Base-by-base conservation (phyloP, 1,140 invertebrate species). In the Belonocnema kinseyi region DNA sequence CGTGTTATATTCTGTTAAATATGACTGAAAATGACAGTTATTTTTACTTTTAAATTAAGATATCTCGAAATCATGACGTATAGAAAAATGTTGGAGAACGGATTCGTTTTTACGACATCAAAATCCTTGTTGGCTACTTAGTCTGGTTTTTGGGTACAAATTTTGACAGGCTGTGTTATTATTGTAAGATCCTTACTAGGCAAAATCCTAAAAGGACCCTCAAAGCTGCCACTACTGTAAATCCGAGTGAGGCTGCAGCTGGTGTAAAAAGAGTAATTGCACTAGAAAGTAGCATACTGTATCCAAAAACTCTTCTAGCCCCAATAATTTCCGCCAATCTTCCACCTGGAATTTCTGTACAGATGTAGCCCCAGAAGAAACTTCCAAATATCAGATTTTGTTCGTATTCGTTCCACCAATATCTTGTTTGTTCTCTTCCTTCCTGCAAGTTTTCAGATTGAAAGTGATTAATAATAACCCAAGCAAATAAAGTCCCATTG, bases 281-380 rank as follows among this genome's bases (percentile, higher is more conserved):
- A 78, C 96, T 97, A 56, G 97, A 96, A 40, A 95, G 88, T 33
- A 98, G 89, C 92, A 98, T 97, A 71, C 96, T 96, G 86, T 95
- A 94, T 61, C 96, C 96, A 82, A 98, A 97, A 14, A 98, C 95
- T 85, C 90, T 93, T 90, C 95, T 95, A 5, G 95, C 95, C n/a
- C 97, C 96, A 72, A 97, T 93, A 46, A 96, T 88, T 86, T 98
- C 97, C 14, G 96, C 96, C 51, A 98, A 89, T 73, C 96, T 93
- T 7, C 97, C 97, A 11, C 97, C 97, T 0, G 97, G 96, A 56
- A 98, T 90, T 89, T 97, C 97, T 53, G 97, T 97, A 50, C 96
- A 92, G 12, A 98, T 93, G 89, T 98, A 98, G 6, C 97, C 97
- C 95, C 96, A 97, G 92, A 97, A 98, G 92, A 98, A 98, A 79